Base-by-base conservation (phyloP, 2,113 vertebrate species). In the Panthera uncia region DNA sequence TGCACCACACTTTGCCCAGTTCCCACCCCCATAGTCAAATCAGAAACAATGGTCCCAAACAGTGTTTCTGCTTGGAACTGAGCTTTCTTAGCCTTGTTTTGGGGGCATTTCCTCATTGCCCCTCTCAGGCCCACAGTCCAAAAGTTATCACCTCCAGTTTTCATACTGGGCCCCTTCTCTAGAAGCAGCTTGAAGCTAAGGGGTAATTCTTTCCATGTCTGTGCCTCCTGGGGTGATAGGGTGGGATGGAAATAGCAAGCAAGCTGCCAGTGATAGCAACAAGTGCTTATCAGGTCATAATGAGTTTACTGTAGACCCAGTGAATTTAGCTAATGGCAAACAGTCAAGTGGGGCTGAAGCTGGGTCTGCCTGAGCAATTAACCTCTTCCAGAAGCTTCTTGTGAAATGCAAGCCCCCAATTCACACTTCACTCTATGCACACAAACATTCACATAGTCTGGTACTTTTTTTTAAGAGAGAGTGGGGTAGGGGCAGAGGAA, bases 391-490 rank as follows among this genome's bases (percentile, higher is more conserved):
- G 50, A 52, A 48, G 48, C 25, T 61, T 25, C 21, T 45, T 68
- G 5, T 50, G 87, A 93, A 92, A 63, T 27, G 12, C 29, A 41
- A 61, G 33, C 29, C 38, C n/a, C 38, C 15, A 21, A 0, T 38
- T 71, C 68, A 41, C 31, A 31, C 25, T 19, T 65, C 4, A 2
- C 31, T 1, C 31, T 27, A 1, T 0, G 1, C 1, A 6, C 81
- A 41, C 29, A 87, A 6, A 23, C 10, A 29, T 6, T 45, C 4
- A 63, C 1, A 1, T 2, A 61, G 14, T 82, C 66, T 50, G 3
- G 31, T 33, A 19, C 50, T 38, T 81, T 68, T 48, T 13, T 61
- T 61, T 57, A 57, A 57, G 21, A 61, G 57, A 61, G 8, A 61
- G 57, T 23, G 7, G 21, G 57, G 8, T 61, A 61, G 7, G 57